Evolutionary conservation across 2,113 vertebrate genomes (phyloP).

Genomic region (Gopherus flavomarginatus): DNA sequence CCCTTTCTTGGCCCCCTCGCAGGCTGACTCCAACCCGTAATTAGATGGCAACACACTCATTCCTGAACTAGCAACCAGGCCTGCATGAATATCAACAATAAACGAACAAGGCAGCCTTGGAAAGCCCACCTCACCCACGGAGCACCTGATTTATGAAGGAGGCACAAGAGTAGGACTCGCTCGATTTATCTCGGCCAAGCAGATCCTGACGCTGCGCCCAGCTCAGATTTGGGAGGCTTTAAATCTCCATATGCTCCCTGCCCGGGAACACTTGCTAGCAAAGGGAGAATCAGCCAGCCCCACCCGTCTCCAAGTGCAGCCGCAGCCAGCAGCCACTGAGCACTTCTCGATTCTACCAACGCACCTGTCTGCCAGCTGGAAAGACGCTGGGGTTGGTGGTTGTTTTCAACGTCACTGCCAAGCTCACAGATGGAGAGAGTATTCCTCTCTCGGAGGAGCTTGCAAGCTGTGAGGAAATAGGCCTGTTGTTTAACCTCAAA

Average conservation of each 20-base stretch:
- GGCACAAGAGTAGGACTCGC: slow-evolving; percentile 54
- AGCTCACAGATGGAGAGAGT: background rate
- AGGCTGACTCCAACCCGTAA: background rate
- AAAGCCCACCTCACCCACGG: slow-evolving; percentile 43
- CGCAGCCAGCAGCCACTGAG: background rate
- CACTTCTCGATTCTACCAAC: background rate
- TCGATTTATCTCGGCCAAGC: slow-evolving; percentile 44
- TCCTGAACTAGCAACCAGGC: background rate
- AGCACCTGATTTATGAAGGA: slow-evolving; percentile 28
- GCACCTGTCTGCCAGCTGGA: background rate
- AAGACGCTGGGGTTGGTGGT: background rate
- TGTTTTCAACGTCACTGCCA: background rate
- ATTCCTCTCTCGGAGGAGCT: background rate
- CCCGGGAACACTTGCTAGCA: background rate
- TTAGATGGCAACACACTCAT: fast-evolving
- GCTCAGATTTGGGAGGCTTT: fast-evolving
- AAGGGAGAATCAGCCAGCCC: background rate
- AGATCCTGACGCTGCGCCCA: fast-evolving
- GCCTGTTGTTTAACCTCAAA: background rate
- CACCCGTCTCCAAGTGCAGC: background rate
- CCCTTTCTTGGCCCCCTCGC: background rate
- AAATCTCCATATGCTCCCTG: background rate
- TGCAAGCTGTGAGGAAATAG: background rate
- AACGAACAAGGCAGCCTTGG: slow-evolving; percentile 41
- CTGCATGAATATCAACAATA: background rate